A percentile compares a stretch with the other conserved stretches of the same genome.
Conservation (phyloP, 2,797 vertebrate genomes). For the Acanthornis magna region DNA sequence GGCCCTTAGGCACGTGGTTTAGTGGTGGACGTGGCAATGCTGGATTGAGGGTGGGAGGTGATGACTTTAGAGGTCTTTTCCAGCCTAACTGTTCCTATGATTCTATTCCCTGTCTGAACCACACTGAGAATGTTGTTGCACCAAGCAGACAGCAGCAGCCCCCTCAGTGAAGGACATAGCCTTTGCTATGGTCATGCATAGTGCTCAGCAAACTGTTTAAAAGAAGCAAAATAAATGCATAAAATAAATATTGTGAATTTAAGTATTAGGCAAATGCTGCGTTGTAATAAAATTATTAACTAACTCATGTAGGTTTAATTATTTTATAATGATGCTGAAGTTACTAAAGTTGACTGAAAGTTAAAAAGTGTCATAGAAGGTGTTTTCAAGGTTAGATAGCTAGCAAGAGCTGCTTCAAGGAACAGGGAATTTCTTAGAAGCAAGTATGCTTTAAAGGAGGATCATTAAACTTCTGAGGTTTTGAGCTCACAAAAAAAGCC, state of each 20-base stretch:
- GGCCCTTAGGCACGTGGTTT: not conserved
- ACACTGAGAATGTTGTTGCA: not conserved
- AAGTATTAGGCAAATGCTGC: not conserved
- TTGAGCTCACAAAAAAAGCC: not conserved
- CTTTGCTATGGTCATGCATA: not conserved
- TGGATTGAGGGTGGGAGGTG: not conserved
- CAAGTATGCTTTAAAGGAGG: not conserved
- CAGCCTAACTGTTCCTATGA: not conserved
- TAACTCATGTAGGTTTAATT: not conserved
- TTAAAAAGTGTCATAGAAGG: not conserved
- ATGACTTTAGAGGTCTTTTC: not conserved
- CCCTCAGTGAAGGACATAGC: not conserved
- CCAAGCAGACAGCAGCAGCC: not conserved
- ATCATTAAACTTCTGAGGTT: not conserved
- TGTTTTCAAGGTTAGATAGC: not conserved
- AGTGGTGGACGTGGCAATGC: not conserved
- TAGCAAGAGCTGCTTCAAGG: not conserved
- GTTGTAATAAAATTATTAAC: not conserved
- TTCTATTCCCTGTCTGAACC: not conserved
- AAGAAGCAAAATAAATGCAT: not conserved
- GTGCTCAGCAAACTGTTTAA: not conserved
- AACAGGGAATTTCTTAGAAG: not conserved
- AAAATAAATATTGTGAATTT: not conserved
- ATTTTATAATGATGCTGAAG: not conserved
- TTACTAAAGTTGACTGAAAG: not conserved